Evolutionary conservation across 2,888 invertebrate species (phyloP), one percentile per base, ranked within the genome.

Genomic region (Drosophila anomelani): DNA sequence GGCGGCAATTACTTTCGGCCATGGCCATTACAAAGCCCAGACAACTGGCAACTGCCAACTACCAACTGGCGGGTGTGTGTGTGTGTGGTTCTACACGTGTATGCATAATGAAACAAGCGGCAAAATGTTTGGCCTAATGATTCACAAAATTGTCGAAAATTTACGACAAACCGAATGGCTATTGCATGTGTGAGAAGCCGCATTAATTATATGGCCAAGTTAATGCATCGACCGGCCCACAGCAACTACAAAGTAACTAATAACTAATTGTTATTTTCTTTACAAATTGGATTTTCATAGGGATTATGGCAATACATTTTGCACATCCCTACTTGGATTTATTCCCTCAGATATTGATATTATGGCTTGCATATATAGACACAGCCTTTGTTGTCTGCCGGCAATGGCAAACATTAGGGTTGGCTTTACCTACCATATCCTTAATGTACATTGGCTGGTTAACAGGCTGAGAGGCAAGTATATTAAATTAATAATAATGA

Each of bases 101-200:
- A 79, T 79, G 88, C 84, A 89, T 85, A 85, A 89, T 85, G 89
- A 82, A 89, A 85, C 84, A 85, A 79, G 84, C 88, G 68, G 88
- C 88, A 79, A 77, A 85, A 85, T 88, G 76, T 85, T 76, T 85
- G 73, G 89, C 83, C 82, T 89, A 89, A 85, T 85, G 84, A 89
- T 85, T 85, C 88, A 76, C 84, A 85, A 85, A 85, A 89, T 79
- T 79, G 83, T 71, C 58, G 70, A 69, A 85, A 85, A 89, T 85
- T 77, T 85, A 89, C 68, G 69, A 57, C 73, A 39, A 70, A 64
- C 57, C 73, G 67, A 61, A 67, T 32, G 32, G 26, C 49, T 44
- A 20, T 36, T 44, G 46, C 23, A 20, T 72, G 17, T 59, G 54
- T 61, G 51, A 34, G 58, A 46, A 43, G 43, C 41, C 47, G 66